phyloP scores from a whole-genome alignment of 2,888 invertebrate species.

The Andricus quercusramuli region DNA sequence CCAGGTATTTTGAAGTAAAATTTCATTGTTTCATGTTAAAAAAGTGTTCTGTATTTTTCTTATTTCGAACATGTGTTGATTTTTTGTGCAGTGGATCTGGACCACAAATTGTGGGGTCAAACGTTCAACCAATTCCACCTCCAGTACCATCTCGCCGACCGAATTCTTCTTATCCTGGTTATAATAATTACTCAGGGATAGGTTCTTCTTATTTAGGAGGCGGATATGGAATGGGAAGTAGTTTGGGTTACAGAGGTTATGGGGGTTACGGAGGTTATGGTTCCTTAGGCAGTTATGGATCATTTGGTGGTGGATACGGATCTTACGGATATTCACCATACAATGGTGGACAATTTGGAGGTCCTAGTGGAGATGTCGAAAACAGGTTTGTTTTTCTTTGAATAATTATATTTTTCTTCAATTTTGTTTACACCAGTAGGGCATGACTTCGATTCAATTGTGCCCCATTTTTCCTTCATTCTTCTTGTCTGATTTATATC shows the following conservation, averaged over 20 bases:
- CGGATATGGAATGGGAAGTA: constrained; percentile 68
- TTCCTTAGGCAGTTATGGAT: constrained; percentile 54
- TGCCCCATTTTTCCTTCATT: too few species aligned
- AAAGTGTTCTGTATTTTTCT: background rate
- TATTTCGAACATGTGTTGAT: background rate
- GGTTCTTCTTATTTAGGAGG: constrained; percentile 64
- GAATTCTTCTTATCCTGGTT: constrained; percentile 59
- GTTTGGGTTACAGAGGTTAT: constrained; percentile 63
- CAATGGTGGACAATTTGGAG: constrained; percentile 63
- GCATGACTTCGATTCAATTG: too few species aligned
- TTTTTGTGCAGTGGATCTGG: constrained; percentile 46
- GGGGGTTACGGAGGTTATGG: constrained; percentile 69
- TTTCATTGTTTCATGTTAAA: background rate
- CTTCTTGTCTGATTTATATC: too few species aligned
- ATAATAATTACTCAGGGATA: constrained; percentile 58
- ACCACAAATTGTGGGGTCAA: constrained; percentile 52
- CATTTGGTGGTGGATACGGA: constrained; percentile 69
- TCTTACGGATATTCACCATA: constrained; percentile 77
- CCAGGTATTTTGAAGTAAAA: constrained; percentile 58
- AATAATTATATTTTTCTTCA: constrained; percentile 6
- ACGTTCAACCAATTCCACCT: constrained; percentile 62
- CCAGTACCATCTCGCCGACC: constrained; percentile 71
- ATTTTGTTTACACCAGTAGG: background rate
- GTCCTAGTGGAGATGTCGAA: constrained; percentile 81
- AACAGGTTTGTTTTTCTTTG: constrained; percentile 79